These are phyloP conservation scores for Turritopsis dohrnii DNA, from an alignment of 30 jellyfish, hydroid and myxozoan species.

Conservation along the genomic window DNA sequence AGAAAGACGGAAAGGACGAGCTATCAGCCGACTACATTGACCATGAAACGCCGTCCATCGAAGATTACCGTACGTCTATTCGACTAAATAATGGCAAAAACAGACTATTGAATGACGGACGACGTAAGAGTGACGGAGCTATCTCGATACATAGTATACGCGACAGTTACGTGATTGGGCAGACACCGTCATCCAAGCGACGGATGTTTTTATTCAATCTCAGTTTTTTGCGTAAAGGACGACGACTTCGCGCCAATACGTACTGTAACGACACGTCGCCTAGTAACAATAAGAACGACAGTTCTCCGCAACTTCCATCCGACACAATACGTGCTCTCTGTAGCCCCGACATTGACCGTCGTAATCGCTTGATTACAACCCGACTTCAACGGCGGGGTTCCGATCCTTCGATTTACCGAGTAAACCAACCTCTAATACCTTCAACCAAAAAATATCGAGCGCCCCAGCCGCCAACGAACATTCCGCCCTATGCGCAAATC, in stretches of 20 bases:
- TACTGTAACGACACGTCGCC: conserved; percentile 7
- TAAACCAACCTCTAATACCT: neutral
- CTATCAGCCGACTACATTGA: neutral
- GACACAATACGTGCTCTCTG: conserved; percentile 38
- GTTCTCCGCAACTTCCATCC: conserved; percentile 1
- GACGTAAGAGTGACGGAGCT: conserved; percentile 42
- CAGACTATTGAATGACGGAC: neutral
- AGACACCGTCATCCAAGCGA: conserved; percentile 38
- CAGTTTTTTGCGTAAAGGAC: conserved; percentile 28
- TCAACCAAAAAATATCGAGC: conserved; percentile 12
- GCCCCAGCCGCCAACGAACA: conserved; percentile 13
- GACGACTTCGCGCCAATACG: neutral
- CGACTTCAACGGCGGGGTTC: conserved; percentile 33
- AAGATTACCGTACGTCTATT: conserved; percentile 12
- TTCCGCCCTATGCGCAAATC: neutral
- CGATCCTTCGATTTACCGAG: conserved; percentile 28
- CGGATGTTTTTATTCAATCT: conserved; percentile 26
- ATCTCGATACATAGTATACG: conserved; percentile 29
- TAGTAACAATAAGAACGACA: neutral
- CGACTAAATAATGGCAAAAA: neutral
- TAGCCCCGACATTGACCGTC: conserved; percentile 34
- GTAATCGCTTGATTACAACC: conserved; percentile 4
- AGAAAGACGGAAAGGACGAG: conserved; percentile 32
- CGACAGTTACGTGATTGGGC: conserved; percentile 11
- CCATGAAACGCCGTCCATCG: neutral